A percentile compares a stretch with the other conserved stretches of the same genome.
These are phyloP conservation scores for Heterochromis multidens DNA, from an alignment of 2,113 vertebrate species.

Conservation along the genomic window DNA sequence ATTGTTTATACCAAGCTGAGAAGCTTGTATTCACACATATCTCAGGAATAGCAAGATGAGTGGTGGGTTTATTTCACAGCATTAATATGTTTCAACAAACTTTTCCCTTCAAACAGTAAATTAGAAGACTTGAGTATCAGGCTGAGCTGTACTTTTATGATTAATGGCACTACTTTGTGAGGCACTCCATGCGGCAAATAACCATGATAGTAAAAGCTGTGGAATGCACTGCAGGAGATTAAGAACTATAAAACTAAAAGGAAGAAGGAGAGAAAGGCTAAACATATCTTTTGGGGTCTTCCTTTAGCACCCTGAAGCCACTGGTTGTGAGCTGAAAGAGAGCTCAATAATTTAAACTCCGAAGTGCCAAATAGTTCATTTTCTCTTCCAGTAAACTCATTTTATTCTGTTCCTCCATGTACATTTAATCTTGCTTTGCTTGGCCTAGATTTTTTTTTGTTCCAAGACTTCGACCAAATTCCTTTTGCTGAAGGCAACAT, in stretches of 20 bases:
- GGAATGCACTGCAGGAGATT: neutral
- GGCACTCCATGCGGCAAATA: conserved; percentile 11
- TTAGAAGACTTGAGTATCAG: neutral
- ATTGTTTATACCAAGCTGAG: neutral
- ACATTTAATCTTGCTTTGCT: conserved; percentile 28
- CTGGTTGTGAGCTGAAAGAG: neutral
- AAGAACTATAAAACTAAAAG: neutral
- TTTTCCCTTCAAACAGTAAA: conserved; percentile 1
- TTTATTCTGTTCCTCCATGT: conserved; percentile 19
- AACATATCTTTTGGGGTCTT: neutral
- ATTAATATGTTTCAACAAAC: conserved; percentile 15
- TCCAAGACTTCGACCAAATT: conserved; percentile 13
- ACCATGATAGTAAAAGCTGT: neutral
- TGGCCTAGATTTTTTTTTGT: conserved; percentile 17
- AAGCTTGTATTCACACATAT: neutral
- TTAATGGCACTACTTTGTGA: conserved; percentile 37
- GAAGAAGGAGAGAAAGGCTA: neutral
- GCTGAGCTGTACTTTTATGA: conserved; percentile 28
- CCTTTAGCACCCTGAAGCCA: neutral
- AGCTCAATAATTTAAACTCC: neutral
- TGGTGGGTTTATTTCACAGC: neutral
- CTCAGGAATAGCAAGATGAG: neutral
- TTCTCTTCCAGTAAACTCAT: neutral
- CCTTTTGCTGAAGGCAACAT: conserved; percentile 11
- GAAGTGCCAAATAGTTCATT: neutral